Percentiles rank a stretch among this genome's conserved stretches.
phyloP scores from a whole-genome alignment of 1,140 invertebrate species.

The Drosophila busckii region DNA sequence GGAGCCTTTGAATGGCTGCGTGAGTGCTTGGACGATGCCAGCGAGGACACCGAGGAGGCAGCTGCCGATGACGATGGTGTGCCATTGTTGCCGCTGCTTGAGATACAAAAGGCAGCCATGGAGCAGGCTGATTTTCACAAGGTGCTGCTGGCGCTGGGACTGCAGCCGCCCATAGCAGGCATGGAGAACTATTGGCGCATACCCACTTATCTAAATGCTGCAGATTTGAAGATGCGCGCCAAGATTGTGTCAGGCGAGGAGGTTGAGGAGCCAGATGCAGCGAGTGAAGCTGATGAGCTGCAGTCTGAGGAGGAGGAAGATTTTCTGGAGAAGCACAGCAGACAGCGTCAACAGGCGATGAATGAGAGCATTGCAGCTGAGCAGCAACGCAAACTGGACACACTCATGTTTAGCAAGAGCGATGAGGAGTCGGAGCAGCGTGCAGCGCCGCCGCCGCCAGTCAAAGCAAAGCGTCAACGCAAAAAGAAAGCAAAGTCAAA shows the following conservation, averaged over 20 bases:
- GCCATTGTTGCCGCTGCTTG: slow-evolving; percentile 82
- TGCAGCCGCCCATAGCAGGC: slow-evolving; percentile 81
- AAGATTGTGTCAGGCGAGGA: slow-evolving; percentile 69
- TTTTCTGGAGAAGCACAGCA: slow-evolving; percentile 59
- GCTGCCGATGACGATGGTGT: slow-evolving; percentile 80
- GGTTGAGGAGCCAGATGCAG: slow-evolving; percentile 32
- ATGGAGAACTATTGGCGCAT: slow-evolving; percentile 83
- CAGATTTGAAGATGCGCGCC: slow-evolving; percentile 78
- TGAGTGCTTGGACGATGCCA: slow-evolving; percentile 82
- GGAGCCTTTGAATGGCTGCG: slow-evolving; percentile 82
- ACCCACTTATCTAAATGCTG: slow-evolving; percentile 79
- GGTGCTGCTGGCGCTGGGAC: slow-evolving; percentile 81
- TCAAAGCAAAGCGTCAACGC: slow-evolving; percentile 23
- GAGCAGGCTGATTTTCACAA: slow-evolving; percentile 82
- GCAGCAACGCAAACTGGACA: slow-evolving; percentile 60
- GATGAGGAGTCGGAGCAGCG: slow-evolving; percentile 65
- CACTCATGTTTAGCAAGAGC: slow-evolving; percentile 71
- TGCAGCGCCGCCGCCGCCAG: slow-evolving; percentile 18
- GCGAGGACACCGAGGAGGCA: slow-evolving; percentile 82
- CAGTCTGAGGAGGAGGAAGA: slow-evolving; percentile 55
- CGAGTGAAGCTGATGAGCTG: slow-evolving; percentile 1
- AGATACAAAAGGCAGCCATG: slow-evolving; percentile 81
- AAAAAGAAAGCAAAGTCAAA: slow-evolving; percentile 32
- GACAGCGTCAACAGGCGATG: slow-evolving; percentile 43
- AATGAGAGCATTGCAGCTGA: slow-evolving; percentile 45